Evolutionary conservation across 2,113 vertebrate species (phyloP).

Genomic region (Scytalopus superciliaris): DNA sequence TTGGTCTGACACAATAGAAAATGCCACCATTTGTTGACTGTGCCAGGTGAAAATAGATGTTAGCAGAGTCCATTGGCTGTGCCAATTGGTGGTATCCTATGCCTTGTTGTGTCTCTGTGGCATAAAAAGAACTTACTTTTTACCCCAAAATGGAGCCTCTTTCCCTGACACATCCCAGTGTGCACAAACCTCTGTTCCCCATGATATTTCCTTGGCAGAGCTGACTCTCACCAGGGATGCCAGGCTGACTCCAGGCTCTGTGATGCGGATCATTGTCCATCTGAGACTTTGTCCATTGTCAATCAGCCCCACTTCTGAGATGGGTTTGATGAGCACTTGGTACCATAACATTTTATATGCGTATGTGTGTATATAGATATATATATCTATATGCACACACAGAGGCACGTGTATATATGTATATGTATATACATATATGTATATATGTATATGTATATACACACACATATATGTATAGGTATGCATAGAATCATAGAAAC

Average conservation of each 20-base stretch:
- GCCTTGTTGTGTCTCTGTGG: not conserved
- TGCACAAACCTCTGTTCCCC: rapidly evolving
- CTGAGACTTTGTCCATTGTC: not conserved
- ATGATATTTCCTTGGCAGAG: not conserved
- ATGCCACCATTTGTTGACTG: not conserved
- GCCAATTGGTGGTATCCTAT: not conserved
- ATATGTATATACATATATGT: too few species aligned
- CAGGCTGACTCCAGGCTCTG: not conserved
- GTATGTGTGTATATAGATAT: too few species aligned
- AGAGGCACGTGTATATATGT: too few species aligned
- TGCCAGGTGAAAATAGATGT: not conserved
- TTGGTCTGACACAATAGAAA: not conserved
- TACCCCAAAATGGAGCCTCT: not conserved
- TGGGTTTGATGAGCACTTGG: not conserved
- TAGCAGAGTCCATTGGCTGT: not conserved
- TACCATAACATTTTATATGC: not conserved
- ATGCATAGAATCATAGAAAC: not conserved
- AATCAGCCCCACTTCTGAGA: not conserved
- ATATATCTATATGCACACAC: not conserved
- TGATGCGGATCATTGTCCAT: rapidly evolving
- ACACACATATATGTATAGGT: not conserved
- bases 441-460: not conserved
- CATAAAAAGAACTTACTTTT: not conserved
- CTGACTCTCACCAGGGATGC: rapidly evolving
- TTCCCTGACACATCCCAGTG: rapidly evolving